Conservation (phyloP, 2,888 invertebrate genomes). For the Argyresthia goedartella region DNA sequence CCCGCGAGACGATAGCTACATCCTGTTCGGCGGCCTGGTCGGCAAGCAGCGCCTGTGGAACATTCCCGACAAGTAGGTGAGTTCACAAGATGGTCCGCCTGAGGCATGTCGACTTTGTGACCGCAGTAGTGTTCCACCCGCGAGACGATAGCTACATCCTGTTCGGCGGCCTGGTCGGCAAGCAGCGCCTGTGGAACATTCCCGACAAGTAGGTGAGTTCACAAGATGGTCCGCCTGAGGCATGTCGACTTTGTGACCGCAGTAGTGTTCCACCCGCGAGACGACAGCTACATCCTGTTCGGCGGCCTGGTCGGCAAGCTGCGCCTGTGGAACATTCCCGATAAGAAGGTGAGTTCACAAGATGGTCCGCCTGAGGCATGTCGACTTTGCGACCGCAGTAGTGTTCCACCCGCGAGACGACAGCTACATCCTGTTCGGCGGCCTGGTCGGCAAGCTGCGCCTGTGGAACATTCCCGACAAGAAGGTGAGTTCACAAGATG, state of each 20-base stretch:
- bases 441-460: conserved; percentile 97
- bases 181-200: conserved; percentile 98
- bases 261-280: conserved; percentile 96
- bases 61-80: conserved; percentile 95
- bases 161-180: conserved; percentile 97
- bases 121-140: conserved; percentile 98
- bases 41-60: conserved; percentile 99
- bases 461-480: conserved; percentile 99
- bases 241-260: conserved; percentile 99
- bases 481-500: conserved; percentile 79
- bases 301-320: conserved; percentile 98
- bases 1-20: conserved; percentile 91
- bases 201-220: conserved; percentile 91
- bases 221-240: conserved; percentile 99
- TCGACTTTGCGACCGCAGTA: conserved; percentile 98
- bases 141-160: conserved; percentile 92
- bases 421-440: conserved; percentile 94
- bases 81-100: conserved; percentile 95
- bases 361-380: conserved; percentile 99
- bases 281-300: conserved; percentile 92
- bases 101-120: conserved; percentile 99
- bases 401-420: conserved; percentile 97
- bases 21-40: conserved; percentile 96
- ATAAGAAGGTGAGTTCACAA: conserved; percentile 87
- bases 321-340: conserved; percentile 99